These are phyloP conservation scores for Antheraea assamensis DNA, from an alignment of 2,888 invertebrate genomes.

Conservation along the genomic window DNA sequence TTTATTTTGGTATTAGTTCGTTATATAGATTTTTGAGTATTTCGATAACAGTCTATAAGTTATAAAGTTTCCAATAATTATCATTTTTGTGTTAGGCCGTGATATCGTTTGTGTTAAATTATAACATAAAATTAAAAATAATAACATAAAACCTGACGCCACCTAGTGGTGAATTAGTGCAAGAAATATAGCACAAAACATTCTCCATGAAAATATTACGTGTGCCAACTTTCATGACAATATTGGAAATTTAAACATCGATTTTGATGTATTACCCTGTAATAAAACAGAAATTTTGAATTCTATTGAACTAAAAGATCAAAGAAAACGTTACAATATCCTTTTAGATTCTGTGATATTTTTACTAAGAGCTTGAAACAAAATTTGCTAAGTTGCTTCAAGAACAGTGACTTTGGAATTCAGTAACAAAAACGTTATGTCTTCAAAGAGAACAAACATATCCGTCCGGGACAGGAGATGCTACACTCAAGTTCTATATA, in stretches of 20 bases:
- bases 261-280: no score
- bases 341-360: not conserved
- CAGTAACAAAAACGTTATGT: constrained; percentile 47
- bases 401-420: constrained; percentile 36
- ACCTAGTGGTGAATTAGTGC: no score
- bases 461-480: constrained; percentile 41
- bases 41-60: not conserved
- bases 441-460: constrained; percentile 46
- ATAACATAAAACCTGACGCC: no score
- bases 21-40: not conserved
- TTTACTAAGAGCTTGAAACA: constrained; percentile 23
- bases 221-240: no score
- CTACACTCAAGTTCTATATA: constrained; percentile 28
- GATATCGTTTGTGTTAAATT: no score
- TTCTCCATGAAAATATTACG: no score
- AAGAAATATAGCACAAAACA: no score
- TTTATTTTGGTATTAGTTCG: not conserved
- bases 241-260: no score
- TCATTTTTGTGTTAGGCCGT: no score
- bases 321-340: not conserved
- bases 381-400: constrained; percentile 35
- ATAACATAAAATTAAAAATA: no score
- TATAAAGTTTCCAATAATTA: not conserved
- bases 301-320: constrained; percentile 2
- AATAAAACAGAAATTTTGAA: not conserved